Percentiles rank a stretch among this genome's conserved stretches.
These are phyloP conservation scores for Platycnemis pennipes DNA, from an alignment of 2,888 invertebrate species.

Conservation along the genomic window DNA sequence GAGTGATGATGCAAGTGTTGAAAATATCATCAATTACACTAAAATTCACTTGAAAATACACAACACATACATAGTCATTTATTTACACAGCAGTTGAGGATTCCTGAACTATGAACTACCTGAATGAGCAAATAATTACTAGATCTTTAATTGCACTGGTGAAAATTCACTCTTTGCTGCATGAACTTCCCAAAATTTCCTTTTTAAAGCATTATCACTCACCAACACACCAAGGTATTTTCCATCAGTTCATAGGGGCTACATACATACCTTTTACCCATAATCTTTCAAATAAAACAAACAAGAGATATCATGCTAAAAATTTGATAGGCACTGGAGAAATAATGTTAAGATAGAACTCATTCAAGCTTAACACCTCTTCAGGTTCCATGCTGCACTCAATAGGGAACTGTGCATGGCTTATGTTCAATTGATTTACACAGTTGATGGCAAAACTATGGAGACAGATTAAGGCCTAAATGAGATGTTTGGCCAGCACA, in stretches of 20 bases:
- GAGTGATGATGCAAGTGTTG: constrained; percentile 13
- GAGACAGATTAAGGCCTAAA: too few relatives aligned
- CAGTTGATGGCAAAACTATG: too few relatives aligned
- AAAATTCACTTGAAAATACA: constrained; percentile 1
- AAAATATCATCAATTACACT: constrained; percentile 21
- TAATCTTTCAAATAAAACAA: neutral
- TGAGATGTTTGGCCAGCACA: neutral
- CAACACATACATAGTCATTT: neutral
- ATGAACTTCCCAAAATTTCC: constrained; percentile 29
- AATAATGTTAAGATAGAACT: too few relatives aligned
- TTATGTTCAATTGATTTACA: neutral
- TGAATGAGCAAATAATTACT: constrained; percentile 3
- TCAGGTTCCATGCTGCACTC: too few relatives aligned
- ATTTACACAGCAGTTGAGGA: neutral
- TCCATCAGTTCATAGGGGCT: neutral
- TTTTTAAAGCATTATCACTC: neutral
- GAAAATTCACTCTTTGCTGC: neutral
- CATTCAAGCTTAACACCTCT: too few relatives aligned
- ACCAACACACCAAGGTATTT: neutral
- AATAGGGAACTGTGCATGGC: neutral
- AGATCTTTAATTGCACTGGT: neutral
- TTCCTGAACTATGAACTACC: neutral
- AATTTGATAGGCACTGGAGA: neutral
- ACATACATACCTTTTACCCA: neutral
- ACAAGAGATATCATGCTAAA: neutral